Base-by-base conservation (phyloP, 2,888 invertebrate genomes). In the Cantharis nigra region DNA sequence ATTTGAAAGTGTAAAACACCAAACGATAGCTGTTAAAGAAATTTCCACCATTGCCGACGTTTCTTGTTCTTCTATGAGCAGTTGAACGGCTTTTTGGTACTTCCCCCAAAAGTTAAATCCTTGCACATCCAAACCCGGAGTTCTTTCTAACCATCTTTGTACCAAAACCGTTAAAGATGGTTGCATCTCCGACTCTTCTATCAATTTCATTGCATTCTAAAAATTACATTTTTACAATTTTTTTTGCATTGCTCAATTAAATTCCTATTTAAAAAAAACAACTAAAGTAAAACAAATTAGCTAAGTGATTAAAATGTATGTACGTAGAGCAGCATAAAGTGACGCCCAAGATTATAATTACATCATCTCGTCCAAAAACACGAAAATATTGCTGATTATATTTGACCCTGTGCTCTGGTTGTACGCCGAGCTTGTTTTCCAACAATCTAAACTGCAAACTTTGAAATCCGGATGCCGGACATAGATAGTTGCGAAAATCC, bases 401-500 rank as follows among this genome's bases (percentile, higher is more conserved):
- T 85, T 96, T 95, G 0, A 98, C 96, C 1, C 99, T 92, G 81
- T 96, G 92, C 74, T 97, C 97, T 87, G 95, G 92, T 74, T 93
- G 92, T 0, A 95, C 90, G 0, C 95, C 95, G 80, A 95, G 86
- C 89, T 98, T 99, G 87, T 99, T 99, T 89, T 99, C 99, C 75
- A 99, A 89, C 18, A 99, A 90, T 14, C 99, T 93, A 88, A 99
- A 99, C 88, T 99, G 97, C 62, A 98, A 89, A 85, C 98, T 98
- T 87, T 99, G 99, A 87, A 99, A 99, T 0, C 99, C 99, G 0
- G 99, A 99, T 0, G 99, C 98, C 0, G 99, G 97, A 11, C 96
- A 94, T 62, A 99, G 90, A 86, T 97, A 97, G 81, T 95, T 93
- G 70, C 99, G 93, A 89, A 99, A 99, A 85, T 98, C 98, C 94